These are phyloP conservation scores for Desmophyllum pertusum DNA, from an alignment of 92 coral and sea anemone species.

Conservation along the genomic window DNA sequence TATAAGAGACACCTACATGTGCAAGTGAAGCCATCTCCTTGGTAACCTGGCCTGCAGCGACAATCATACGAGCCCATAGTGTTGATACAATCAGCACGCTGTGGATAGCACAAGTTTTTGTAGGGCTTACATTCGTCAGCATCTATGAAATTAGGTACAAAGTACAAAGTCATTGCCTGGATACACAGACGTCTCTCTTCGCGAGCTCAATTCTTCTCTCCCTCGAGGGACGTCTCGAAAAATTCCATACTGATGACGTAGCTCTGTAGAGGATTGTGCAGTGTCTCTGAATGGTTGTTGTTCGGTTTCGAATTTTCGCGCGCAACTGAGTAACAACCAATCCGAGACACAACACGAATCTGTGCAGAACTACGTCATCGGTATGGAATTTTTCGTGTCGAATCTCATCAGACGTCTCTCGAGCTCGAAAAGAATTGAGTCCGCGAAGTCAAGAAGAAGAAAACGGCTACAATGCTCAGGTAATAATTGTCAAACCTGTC, in stretches of 20 bases:
- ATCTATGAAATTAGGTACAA: conserved; percentile 58
- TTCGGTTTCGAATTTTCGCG: no score
- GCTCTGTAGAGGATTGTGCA: neutral
- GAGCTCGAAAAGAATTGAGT: neutral
- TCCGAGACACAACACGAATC: neutral
- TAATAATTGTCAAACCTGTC: neutral
- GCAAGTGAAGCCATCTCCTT: conserved; percentile 82
- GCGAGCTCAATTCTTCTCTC: no score
- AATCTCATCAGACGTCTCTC: neutral
- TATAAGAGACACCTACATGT: conserved; percentile 54
- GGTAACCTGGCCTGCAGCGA: conserved; percentile 74
- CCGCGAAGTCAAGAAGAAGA: no score
- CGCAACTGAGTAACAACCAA: no score
- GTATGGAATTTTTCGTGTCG: no score
- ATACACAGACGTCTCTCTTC: no score
- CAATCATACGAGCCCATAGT: conserved; percentile 85
- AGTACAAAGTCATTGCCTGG: no score
- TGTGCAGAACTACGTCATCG: no score
- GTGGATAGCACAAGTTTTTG: conserved; percentile 70
- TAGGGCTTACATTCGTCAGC: conserved; percentile 66
- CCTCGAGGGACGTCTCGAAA: no score
- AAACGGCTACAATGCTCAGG: neutral
- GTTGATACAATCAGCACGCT: conserved; percentile 80
- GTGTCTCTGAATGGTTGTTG: neutral
- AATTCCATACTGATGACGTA: no score